Base-by-base conservation (phyloP, 1,140 invertebrate genomes). In the Mycetomoellerius zeteki region DNA sequence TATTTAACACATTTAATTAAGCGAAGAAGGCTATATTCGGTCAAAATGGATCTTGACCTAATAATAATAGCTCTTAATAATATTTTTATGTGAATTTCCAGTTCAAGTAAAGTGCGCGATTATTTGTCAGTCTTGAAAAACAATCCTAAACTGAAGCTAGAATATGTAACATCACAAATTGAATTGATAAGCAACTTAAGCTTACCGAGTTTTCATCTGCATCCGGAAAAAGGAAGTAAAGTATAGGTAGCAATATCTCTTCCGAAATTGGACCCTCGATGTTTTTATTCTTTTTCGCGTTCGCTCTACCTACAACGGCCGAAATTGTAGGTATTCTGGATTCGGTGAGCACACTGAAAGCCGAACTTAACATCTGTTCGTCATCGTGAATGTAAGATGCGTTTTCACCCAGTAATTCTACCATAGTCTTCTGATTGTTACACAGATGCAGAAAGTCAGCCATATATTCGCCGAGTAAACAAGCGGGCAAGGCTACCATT, bases 191-290 rank as follows among this genome's bases (percentile, higher is more conserved):
- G 2, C 10, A 52, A 19, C 21, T 27, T 80, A 87, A 76, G 81
- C 92, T 93, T 92, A 96, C 96, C 52, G 96, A 94, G 73, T 96
- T 96, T 72, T 97, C 96, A 92, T 98, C 97, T 87, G 98, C 98
- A 96, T 99, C 98, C 71, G 98, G 98, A 94, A 99, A 99, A 21
- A 99, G 94, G 95, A 97, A 99, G 93, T 98, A 97, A 27, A 99
- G 93, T 80, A 99, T 97, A 47, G 97, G 96, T 90, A 97, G 96
- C 2, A 99, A 93, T 80, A 98, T 95, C 21, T 97, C 97, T 89
- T 97, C 97, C 19, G 97, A 95, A 91, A 99, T 97, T 10, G 98
- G 97, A 1, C 98, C 97, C 81, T 97, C 96, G 52, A 96, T 86
- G 52, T 92, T 95, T 91, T 94, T 94, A 78, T 88, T 96, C 94